phyloP scores from a whole-genome alignment of 2,888 invertebrate genomes.

The Drosophila ochracea region DNA sequence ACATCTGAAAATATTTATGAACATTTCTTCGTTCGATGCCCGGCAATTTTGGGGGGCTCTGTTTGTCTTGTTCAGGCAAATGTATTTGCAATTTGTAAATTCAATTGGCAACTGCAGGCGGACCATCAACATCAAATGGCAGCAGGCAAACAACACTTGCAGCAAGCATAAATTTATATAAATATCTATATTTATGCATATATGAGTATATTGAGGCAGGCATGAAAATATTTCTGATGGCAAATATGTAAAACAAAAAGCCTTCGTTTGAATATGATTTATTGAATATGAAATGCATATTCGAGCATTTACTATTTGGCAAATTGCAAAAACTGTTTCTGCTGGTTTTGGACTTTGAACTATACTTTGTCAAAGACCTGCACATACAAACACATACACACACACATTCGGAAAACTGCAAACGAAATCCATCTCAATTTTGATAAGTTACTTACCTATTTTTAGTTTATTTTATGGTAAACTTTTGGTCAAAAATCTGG shows the following conservation, averaged over 20 bases:
- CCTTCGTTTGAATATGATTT: conserved; percentile 63
- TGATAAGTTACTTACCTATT: conserved; percentile 45
- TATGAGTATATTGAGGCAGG: conserved; percentile 4
- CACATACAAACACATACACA: background rate
- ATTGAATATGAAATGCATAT: conserved; percentile 58
- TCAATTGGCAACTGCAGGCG: conserved; percentile 63
- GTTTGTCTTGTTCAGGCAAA: conserved; percentile 51
- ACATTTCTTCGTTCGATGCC: conserved; percentile 43
- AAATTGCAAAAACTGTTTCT: conserved; percentile 41
- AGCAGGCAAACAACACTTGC: conserved; percentile 32
- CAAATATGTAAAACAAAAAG: conserved; percentile 59
- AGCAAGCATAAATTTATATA: conserved; percentile 1
- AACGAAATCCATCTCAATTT: conserved; percentile 19
- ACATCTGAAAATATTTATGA: conserved; percentile 40
- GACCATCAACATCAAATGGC: conserved; percentile 9
- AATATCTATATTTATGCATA: background rate
- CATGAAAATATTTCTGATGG: conserved; percentile 37
- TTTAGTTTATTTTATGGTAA: background rate
- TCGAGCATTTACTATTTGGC: conserved; percentile 34
- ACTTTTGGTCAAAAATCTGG: conserved; percentile 16
- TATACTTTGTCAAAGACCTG: background rate
- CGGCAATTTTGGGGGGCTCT: conserved; percentile 32
- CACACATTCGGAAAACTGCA: conserved; percentile 4
- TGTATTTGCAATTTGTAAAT: conserved; percentile 71
- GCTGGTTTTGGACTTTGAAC: too few relatives aligned